Base-by-base conservation (phyloP, 2,797 vertebrate genomes). In the Enteromius thamalakanensis region DNA sequence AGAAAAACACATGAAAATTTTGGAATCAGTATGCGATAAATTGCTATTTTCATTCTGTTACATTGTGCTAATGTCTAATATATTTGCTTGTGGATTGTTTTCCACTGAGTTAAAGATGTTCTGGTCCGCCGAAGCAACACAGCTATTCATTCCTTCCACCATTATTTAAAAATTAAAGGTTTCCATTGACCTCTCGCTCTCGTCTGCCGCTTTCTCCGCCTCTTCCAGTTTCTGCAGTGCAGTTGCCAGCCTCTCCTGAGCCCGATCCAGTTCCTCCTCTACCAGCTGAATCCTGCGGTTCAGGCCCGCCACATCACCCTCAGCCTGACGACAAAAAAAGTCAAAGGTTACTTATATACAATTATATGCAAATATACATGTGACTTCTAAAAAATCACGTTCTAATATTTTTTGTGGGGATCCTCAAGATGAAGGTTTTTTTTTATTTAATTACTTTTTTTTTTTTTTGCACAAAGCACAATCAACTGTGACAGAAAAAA, bases 211-310 rank as follows among this genome's bases (percentile, higher is more conserved):
- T 88, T 99, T 99, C 90, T 99, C 98, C 0, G 98, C 98, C 92
- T 99, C 98, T 90, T 99, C 98, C 90, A 99, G 95, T 88, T 99
- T 99, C 92, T 98, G 97, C 92, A 99, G 92, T 4, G 98, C 97
- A 0, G 97, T 97, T 88, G 95, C 93, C 89, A 99, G 93, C 11
- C 98, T 95, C 83, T 99, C 98, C 87, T 99, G 98, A 78, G 98
- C 98, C 32, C 98, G 93, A 91, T 99, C 98, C 94, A 99, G 17
- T 93, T 99, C 98, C 90, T 99, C 98, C 91, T 99, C 98, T 89
- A 99, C 98, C 7, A 99, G 96, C 92, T 99, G 98, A 95, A 99
- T 98, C 53, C 98, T 96, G 80, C 98, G 96, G 89, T 99, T 99
- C 87, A 99, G 95, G 47, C 91, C 97, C 0, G 98, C 98, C 87